Percentiles rank a stretch among this genome's conserved stretches.
phyloP scores from a whole-genome alignment of 2,888 invertebrate genomes.

The Andrena hattorfiana region DNA sequence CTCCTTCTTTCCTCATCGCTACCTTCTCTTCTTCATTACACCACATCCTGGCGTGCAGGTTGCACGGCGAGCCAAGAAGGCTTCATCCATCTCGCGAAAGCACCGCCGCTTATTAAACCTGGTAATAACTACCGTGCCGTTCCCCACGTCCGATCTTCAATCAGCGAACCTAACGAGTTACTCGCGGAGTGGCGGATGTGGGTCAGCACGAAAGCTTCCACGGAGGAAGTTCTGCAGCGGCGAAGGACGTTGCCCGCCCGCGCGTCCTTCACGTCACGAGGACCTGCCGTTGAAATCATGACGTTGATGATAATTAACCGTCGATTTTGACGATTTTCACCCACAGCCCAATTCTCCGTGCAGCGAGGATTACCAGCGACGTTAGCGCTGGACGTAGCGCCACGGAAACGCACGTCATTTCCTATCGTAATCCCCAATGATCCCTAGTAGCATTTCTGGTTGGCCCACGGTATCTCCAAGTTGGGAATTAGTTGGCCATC shows the following conservation, averaged over 20 bases:
- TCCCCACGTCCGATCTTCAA: constrained; percentile 47
- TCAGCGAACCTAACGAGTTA: constrained; percentile 69
- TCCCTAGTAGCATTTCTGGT: no score
- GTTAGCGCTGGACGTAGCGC: no score
- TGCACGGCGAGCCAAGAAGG: constrained; percentile 35
- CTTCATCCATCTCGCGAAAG: constrained; percentile 52
- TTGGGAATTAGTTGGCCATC: no score
- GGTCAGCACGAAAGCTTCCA: constrained; percentile 49
- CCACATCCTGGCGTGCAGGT: constrained; percentile 25
- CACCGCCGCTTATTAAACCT: constrained; percentile 66
- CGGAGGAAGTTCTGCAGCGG: constrained; percentile 7
- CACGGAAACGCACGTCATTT: no score
- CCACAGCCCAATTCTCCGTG: no score
- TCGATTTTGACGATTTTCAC: no score
- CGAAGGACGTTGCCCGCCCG: constrained; percentile 36
- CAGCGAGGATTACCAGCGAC: no score
- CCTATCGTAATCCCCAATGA: no score
- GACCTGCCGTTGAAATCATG: background rate
- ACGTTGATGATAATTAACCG: background rate
- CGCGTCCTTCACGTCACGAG: constrained; percentile 5
- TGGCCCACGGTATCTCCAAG: no score
- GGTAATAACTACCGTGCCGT: constrained; percentile 66
- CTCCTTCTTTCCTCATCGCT: constrained; percentile 1
- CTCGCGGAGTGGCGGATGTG: constrained; percentile 45
- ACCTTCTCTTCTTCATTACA: constrained; percentile 28